These are phyloP conservation scores for Istiophorus platypterus DNA, from an alignment of 2,113 vertebrate species.

Conservation along the genomic window DNA sequence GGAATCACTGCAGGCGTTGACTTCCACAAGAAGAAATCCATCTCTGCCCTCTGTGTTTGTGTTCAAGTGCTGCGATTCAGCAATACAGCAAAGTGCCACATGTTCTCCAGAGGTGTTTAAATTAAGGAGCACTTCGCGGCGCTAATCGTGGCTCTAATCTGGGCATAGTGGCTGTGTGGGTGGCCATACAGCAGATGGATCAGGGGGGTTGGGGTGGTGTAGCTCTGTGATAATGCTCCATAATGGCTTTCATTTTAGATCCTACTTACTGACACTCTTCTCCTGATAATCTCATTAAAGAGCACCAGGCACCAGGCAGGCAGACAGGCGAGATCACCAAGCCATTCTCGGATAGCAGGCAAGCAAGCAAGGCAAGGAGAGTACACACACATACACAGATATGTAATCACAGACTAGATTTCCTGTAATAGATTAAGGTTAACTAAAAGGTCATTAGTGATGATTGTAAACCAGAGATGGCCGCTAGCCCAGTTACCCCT, in stretches of 20 bases:
- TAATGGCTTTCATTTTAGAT: constrained; percentile 90
- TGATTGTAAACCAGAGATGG: constrained; percentile 20
- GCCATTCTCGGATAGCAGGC: constrained; percentile 51
- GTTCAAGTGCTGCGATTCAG: constrained; percentile 59
- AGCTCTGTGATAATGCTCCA: constrained; percentile 87
- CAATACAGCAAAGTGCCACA: constrained; percentile 75
- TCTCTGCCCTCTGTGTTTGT: constrained; percentile 41
- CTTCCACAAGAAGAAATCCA: constrained; percentile 38
- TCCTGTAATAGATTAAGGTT: constrained; percentile 30
- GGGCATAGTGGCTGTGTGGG: constrained; percentile 84
- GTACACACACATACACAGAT: constrained; percentile 47
- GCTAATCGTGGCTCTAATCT: constrained; percentile 87
- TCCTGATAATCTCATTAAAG: constrained; percentile 89
- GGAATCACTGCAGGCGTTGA: constrained; percentile 2
- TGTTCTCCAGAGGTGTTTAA: constrained; percentile 86
- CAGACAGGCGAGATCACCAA: constrained; percentile 51
- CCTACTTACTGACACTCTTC: constrained; percentile 89
- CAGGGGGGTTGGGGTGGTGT: constrained; percentile 55
- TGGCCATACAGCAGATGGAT: constrained; percentile 86
- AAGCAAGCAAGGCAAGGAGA: constrained; percentile 30
- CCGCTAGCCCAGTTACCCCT: not conserved
- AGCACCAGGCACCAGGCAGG: constrained; percentile 63
- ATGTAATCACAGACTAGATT: constrained; percentile 35
- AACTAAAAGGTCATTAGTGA: constrained; percentile 28
- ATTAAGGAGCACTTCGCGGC: constrained; percentile 82